Percentiles rank a stretch among this genome's conserved stretches.
phyloP scores from a whole-genome alignment of 1,140 invertebrate species.

The Theocolax elegans region DNA sequence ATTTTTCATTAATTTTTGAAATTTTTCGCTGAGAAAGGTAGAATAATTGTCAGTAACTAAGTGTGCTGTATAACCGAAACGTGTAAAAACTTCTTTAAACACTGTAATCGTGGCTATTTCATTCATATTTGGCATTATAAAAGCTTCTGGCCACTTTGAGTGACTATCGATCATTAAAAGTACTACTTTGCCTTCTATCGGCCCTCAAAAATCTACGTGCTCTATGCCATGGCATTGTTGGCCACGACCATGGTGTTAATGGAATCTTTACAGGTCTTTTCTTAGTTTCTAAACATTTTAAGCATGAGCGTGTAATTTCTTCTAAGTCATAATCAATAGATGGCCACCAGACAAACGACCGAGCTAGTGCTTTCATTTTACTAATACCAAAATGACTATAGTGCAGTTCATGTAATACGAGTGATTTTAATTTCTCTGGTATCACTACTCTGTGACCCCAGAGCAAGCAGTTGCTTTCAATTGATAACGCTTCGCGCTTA shows the following conservation, averaged over 20 bases:
- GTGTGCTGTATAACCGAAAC: background rate
- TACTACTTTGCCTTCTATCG: too few relatives aligned
- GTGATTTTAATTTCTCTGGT: conserved; percentile 48
- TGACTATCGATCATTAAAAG: too few relatives aligned
- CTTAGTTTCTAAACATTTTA: too few relatives aligned
- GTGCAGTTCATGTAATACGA: conserved; percentile 49
- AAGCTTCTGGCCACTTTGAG: too few relatives aligned
- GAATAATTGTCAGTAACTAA: background rate
- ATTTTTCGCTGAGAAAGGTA: background rate
- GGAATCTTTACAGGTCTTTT: too few relatives aligned
- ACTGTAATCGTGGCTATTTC: background rate
- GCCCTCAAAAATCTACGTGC: too few relatives aligned
- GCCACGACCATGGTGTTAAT: too few relatives aligned
- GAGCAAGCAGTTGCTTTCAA: conserved; percentile 45
- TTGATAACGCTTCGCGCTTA: conserved; percentile 26
- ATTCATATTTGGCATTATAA: too few relatives aligned
- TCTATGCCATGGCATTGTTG: too few relatives aligned
- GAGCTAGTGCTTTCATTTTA: conserved; percentile 42
- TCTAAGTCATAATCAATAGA: too few relatives aligned
- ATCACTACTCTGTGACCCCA: conserved; percentile 56
- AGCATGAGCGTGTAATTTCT: too few relatives aligned
- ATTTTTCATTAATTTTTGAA: background rate
- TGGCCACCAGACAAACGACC: conserved; percentile 51
- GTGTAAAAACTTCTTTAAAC: background rate
- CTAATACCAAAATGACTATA: conserved; percentile 41